A percentile compares a stretch with the other conserved stretches of the same genome.
These are phyloP conservation scores for Pelecanoides urinatrix DNA, from an alignment of 2,113 vertebrate genomes.

Conservation along the genomic window DNA sequence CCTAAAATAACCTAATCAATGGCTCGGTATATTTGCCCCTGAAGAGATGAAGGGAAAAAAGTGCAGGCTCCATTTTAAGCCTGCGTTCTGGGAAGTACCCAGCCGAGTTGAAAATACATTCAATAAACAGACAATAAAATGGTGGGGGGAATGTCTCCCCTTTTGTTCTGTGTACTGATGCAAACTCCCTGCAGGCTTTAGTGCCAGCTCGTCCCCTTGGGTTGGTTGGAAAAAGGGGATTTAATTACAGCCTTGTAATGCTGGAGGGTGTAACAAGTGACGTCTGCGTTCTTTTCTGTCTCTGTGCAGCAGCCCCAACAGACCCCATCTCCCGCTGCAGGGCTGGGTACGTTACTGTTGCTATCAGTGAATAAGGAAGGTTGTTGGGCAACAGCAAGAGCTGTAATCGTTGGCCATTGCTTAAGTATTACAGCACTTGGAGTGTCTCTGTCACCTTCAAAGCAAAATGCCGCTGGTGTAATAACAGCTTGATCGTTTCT, in stretches of 20 bases:
- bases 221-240: neutral
- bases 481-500: neutral
- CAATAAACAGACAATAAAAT: neutral
- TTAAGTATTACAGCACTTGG: neutral
- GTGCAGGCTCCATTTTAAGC: neutral
- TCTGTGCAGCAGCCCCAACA: neutral
- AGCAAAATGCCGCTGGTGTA: neutral
- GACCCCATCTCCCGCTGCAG: neutral
- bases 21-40: neutral
- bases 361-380: neutral
- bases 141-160: neutral
- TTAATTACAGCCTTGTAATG: neutral
- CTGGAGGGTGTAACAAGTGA: neutral
- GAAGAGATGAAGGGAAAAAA: neutral
- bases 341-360: neutral
- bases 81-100: neutral
- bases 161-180: neutral
- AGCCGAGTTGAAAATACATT: neutral
- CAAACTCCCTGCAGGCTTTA: neutral
- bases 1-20: constrained; percentile 49
- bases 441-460: neutral
- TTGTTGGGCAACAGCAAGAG: neutral
- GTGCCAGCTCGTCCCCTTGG: neutral
- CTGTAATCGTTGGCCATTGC: neutral
- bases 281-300: neutral